Base-by-base conservation (phyloP, 2,797 vertebrate genomes). In the Denticeps clupeoides region DNA sequence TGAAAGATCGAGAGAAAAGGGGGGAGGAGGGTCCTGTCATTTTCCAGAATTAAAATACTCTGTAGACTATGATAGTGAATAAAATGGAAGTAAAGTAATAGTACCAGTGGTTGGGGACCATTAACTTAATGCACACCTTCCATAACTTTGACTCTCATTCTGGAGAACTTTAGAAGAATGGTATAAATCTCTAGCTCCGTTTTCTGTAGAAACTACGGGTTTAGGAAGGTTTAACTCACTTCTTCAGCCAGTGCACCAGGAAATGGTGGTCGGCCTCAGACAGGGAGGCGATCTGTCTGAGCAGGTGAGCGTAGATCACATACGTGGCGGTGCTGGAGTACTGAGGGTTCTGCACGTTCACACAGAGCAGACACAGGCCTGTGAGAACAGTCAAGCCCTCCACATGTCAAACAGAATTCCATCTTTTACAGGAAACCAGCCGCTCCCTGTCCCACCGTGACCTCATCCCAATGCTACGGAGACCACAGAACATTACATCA, bases 291-390 rank as follows among this genome's bases (percentile, higher is more conserved):
- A 89, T 91, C 74, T 95, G 90, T 68, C 90, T 83, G 66, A 95
- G 81, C 75, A 95, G 85, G 78, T 95, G 91, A 67, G 91, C 91
- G 68, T 84, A 93, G 84, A 95, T 95, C 72, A 95, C 89, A 35
- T 89, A 93, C 3, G 89, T 92, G 69, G 85, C 87, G 72, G 86
- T 87, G 73, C 78, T 90, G 46, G 83, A 87, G 71, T 93, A 93
- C 58, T 93, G 91, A 40, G 91, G 90, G 79, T 93, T 93, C 90
- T 93, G 67, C 54, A 28, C 18, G 15, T 22, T 51, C 27, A 51
- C 5, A 58, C 24, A 60, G 41, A 60, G n/a, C 26, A 53, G 21
- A 53, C 38, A 47, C 38, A 52, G n/a, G 4, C 25, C 11, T 31
- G 28, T 31, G n/a, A 12, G 15, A 38, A 38, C 10, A 4, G 38